Evolutionary conservation across 2,113 vertebrate species (phyloP).

Genomic region (Leptocoma aspasia): DNA sequence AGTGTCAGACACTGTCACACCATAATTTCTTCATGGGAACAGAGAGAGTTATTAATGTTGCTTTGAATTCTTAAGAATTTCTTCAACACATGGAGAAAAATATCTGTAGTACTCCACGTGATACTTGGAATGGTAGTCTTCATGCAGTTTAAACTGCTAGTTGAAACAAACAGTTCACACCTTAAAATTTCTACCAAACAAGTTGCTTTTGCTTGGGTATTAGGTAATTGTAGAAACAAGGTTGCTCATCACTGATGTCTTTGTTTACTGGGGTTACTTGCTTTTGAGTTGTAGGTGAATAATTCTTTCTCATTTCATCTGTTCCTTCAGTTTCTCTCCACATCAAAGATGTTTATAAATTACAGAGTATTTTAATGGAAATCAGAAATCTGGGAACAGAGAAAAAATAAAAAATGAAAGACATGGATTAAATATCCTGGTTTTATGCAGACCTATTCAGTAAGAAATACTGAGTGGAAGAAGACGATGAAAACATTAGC

Average conservation of each 20-base stretch:
- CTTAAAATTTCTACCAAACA: neutral
- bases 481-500: neutral
- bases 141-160: neutral
- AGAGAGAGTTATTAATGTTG: neutral
- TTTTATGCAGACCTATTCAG: neutral
- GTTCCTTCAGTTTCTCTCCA: neutral
- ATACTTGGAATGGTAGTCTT: neutral
- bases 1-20: neutral
- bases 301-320: neutral
- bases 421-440: neutral
- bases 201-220: neutral
- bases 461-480: neutral
- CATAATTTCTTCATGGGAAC: neutral
- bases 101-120: fast-evolving
- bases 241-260: neutral
- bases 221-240: neutral
- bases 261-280: neutral
- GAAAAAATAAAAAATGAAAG: neutral
- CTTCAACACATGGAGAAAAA: neutral
- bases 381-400: neutral
- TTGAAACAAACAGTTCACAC: neutral
- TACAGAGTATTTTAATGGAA: neutral
- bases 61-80: neutral
- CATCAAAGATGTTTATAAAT: neutral
- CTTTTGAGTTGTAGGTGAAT: neutral